These are phyloP conservation scores for Rhopalosiphum maidis DNA, from an alignment of 1,140 invertebrate genomes.

Conservation along the genomic window DNA sequence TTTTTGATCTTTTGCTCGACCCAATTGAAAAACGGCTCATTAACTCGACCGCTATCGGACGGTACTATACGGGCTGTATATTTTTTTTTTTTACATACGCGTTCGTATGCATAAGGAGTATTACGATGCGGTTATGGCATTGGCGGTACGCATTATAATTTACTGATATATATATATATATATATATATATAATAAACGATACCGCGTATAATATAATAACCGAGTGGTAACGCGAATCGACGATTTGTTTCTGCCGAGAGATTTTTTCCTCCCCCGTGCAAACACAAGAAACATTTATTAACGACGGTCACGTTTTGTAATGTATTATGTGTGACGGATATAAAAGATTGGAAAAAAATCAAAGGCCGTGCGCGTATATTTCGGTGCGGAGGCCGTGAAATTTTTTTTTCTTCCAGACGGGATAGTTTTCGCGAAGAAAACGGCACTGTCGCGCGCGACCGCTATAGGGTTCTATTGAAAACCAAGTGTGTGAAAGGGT, in stretches of 20 bases:
- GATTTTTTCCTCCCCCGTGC: not conserved
- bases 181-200: not conserved
- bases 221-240: not conserved
- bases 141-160: not conserved
- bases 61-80: not conserved
- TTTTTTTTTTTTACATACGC: not conserved
- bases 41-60: not conserved
- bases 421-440: not conserved
- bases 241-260: not conserved
- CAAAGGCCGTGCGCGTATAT: not conserved
- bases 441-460: not conserved
- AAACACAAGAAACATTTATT: not conserved
- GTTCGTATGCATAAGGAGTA: too few species aligned
- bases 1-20: not conserved
- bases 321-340: not conserved
- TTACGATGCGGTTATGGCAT: too few species aligned
- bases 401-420: not conserved
- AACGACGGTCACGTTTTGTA: not conserved
- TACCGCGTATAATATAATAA: not conserved
- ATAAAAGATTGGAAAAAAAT: not conserved
- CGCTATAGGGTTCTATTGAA: not conserved
- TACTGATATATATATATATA: not conserved
- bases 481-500: constrained; percentile 31
- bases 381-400: not conserved
- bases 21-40: not conserved